Evolutionary conservation across 2,113 vertebrate species (phyloP), one percentile per base, ranked within the genome.

Genomic region (Otolemur garnettii): DNA sequence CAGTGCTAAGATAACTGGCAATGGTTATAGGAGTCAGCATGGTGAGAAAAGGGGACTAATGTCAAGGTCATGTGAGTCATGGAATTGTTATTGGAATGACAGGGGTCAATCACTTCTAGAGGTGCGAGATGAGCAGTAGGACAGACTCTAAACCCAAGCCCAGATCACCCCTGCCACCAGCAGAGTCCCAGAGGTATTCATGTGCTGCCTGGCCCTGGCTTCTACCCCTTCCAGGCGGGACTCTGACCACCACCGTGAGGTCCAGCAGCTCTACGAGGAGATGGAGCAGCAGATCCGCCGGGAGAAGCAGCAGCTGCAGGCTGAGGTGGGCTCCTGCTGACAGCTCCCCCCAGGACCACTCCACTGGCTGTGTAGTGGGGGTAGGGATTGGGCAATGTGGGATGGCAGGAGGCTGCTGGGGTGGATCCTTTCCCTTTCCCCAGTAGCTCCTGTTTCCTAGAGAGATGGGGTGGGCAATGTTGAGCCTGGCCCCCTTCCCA

Each of bases 251-350:
- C 96, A 97, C 10, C 91, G 19, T 5, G 96, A 98, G 71, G 98
- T 99, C 71, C 98, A 96, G 95, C 98, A 95, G 97, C 98, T 99
- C 33, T 98, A 98, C 0, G 96, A 98, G 91, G 97, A 98, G 74
- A 98, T 98, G 97, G 98, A 99, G 72, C 98, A 97, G 96, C 98
- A 99, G 97, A 98, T 99, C 42, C 89, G 13, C 30, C 85, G 35
- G 81, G 98, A 99, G 28, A 97, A 95, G 92, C 96, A 96, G 96
- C 96, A 50, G 68, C 96, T 99, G 62, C 95, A 98, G 88, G 97
- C 96, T 9, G 93, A 98, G 98, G 99, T 99, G 89, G 35, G 89
- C 95, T 13, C 71, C 18, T 5, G 1, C 6, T 10, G 1, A 33
- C 17, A 1, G 60, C 81, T 5, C 4, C 69, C 35, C 66, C 26